Evolutionary conservation across 2,113 vertebrate genomes (phyloP), one percentile per base, ranked within the genome.

Genomic region (Parus major): DNA sequence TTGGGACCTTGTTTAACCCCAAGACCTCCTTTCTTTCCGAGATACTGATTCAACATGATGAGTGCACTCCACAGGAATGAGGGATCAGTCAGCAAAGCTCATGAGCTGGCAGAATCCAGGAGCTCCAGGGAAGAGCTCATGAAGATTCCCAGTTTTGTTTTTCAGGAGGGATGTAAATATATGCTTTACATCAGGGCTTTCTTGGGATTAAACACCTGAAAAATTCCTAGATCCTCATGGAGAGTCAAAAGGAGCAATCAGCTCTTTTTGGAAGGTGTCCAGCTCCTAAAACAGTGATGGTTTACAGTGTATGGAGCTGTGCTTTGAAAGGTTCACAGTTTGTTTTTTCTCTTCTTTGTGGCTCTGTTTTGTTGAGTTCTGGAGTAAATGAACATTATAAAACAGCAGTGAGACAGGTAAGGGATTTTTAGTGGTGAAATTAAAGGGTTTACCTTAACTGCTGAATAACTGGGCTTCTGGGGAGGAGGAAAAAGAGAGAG

Each of bases 31-130:
- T 97, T 87, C 36, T 82, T 65, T 88, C 73, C 1, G 12, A 93
- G 95, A 95, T 49, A 44, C 14, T 95, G 92, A 97, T 97, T 91
- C 41, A 42, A 96, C 72, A 27, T 76, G 96, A 91, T 76, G 72
- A 92, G 92, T 92, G 86, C 92, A 89, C 86, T 97, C 86, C 60
- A 53, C 47, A 8, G 94, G 72, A 89, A 78, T 0, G 7, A 79
- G 69, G 52, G 31, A 92, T 88, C 88, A 60, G 86, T 19, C 86
- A 52, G 68, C 86, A 92, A 82, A 91, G 52, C 15, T 5, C 85
- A 47, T 29, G 82, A 96, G 92, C 82, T 15, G 7, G 72, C 92
- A 92, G 33, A 88, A 91, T 50, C 42, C 5, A 1, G 41, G 42
- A 86, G 76, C 72, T 92, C 7, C 53, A 61, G 88, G 71, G 42